These are phyloP conservation scores for Acrocyrtus sp. DNA, from an alignment of 2,888 invertebrate genomes.

Conservation along the genomic window DNA sequence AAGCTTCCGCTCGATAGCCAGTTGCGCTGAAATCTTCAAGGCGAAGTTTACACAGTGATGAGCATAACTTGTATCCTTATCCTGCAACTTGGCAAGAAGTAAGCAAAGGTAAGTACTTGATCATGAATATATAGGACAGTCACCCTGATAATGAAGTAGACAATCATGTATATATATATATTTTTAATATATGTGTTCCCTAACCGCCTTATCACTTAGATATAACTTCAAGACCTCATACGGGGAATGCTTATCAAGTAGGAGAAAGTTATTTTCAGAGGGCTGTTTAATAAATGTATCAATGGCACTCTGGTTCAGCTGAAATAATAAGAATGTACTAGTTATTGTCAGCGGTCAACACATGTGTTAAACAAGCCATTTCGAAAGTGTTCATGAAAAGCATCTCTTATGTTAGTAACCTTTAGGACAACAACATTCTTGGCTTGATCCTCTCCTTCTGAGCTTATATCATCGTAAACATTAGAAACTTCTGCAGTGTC, in stretches of 20 bases:
- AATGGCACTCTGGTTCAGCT: conserved; percentile 36
- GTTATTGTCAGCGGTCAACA: too few relatives aligned
- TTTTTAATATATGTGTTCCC: too few relatives aligned
- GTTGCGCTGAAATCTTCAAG: conserved; percentile 1
- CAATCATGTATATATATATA: too few relatives aligned
- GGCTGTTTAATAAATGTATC: conserved; percentile 27
- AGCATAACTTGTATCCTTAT: neutral
- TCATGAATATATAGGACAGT: too few relatives aligned
- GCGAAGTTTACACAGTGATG: conserved; percentile 24
- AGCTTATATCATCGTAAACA: conserved; percentile 36
- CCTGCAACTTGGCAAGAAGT: neutral
- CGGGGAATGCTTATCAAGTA: conserved; percentile 37
- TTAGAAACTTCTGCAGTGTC: conserved; percentile 25
- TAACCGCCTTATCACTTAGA: conserved; percentile 34
- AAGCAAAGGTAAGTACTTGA: neutral
- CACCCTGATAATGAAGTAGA: too few relatives aligned
- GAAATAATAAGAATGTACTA: neutral
- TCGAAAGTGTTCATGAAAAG: too few relatives aligned
- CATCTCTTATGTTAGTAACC: too few relatives aligned
- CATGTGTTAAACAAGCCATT: too few relatives aligned
- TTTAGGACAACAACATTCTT: conserved; percentile 4
- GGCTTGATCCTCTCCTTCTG: conserved; percentile 26
- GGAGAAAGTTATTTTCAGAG: conserved; percentile 17
- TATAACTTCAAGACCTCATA: conserved; percentile 32
- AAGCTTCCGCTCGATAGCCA: conserved; percentile 1